Conservation (phyloP, 2,113 vertebrate species). For the Oriolus oriolus region DNA sequence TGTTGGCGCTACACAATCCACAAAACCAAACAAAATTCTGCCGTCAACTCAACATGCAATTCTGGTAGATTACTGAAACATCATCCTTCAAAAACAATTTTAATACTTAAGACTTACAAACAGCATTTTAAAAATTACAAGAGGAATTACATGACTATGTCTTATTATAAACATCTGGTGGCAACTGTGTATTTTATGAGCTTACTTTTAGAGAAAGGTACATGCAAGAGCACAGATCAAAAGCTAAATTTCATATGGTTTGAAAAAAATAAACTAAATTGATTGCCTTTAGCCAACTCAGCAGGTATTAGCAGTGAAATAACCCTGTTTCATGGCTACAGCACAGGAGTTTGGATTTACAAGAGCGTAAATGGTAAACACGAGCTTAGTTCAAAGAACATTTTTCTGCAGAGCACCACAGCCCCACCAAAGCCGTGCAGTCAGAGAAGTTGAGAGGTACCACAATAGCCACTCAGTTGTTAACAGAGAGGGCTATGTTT, state of each 20-base stretch:
- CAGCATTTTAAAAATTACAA: background rate
- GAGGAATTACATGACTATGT: background rate
- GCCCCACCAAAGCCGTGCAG: background rate
- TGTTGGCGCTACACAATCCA: background rate
- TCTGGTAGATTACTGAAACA: background rate
- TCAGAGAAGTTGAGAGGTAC: background rate
- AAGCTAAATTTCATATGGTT: background rate
- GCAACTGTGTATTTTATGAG: background rate
- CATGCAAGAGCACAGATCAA: background rate
- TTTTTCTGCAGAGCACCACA: background rate
- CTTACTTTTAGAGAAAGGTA: background rate
- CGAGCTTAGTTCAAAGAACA: background rate
- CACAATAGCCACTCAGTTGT: background rate
- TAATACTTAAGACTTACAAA: background rate
- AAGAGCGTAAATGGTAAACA: background rate
- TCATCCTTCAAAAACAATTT: background rate
- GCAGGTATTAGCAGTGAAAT: background rate
- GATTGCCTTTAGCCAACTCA: background rate
- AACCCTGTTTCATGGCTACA: background rate
- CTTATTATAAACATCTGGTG: background rate
- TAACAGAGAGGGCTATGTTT: background rate
- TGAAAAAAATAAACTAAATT: background rate
- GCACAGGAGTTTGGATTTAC: background rate
- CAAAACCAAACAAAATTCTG: background rate
- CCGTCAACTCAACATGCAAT: background rate